These are phyloP conservation scores for Brachirus orientalis DNA, from an alignment of 2,113 vertebrate genomes.

Conservation along the genomic window DNA sequence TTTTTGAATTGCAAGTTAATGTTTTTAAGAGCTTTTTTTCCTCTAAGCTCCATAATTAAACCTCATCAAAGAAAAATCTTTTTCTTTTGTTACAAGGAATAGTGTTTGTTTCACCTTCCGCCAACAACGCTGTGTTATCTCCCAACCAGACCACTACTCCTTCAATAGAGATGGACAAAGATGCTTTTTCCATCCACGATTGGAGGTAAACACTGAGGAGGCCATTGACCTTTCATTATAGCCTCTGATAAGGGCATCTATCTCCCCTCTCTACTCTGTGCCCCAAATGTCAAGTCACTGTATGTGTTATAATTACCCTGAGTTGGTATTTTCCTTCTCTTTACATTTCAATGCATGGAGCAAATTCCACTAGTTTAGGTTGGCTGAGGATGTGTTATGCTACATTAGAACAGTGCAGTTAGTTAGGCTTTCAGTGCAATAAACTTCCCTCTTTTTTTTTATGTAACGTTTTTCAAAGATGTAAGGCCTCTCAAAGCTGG, in stretches of 20 bases:
- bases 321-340: slow-evolving; percentile 73
- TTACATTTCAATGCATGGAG: slow-evolving; percentile 75
- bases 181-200: slow-evolving; percentile 69
- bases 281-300: slow-evolving; percentile 82
- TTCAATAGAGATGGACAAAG: slow-evolving; percentile 62
- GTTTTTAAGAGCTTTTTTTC: too few relatives aligned
- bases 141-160: slow-evolving; percentile 43
- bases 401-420: slow-evolving; percentile 45
- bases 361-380: slow-evolving; percentile 48
- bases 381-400: slow-evolving; percentile 59
- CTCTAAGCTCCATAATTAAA: too few relatives aligned
- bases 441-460: slow-evolving; percentile 12
- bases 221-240: slow-evolving; percentile 81
- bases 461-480: slow-evolving; percentile 53
- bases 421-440: slow-evolving; percentile 50
- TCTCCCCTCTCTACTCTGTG: slow-evolving; percentile 68
- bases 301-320: slow-evolving; percentile 77
- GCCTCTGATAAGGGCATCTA: slow-evolving; percentile 80
- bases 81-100: too few relatives aligned
- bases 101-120: slow-evolving; percentile 46
- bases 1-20: too few relatives aligned
- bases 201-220: slow-evolving; percentile 78
- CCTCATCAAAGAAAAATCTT: slow-evolving; percentile 5
- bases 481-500: slow-evolving; percentile 44
- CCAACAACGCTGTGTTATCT: slow-evolving; percentile 42